Base-by-base conservation (phyloP, 2,797 vertebrate genomes). In the Scleropages formosus region DNA sequence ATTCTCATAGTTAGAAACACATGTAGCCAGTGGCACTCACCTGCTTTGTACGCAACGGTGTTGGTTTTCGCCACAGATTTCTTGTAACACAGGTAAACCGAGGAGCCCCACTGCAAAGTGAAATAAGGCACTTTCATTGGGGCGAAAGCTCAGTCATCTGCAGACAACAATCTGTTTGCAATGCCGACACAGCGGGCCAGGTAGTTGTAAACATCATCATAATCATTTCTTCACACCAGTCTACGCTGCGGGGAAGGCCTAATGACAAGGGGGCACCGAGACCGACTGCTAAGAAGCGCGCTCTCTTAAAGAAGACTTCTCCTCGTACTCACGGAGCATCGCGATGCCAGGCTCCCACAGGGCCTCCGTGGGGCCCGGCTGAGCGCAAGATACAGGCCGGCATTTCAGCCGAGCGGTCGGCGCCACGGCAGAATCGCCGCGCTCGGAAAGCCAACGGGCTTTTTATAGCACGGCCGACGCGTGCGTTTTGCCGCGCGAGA, bases 41-140 rank as follows among this genome's bases (percentile, higher is more conserved):
- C 93, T 80, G 93, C 93, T 93, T 94, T 94, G 74, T 94, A 94
- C 13, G 93, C 93, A 85, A 95, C 83, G 78, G 91, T 92, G 82
- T 94, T 94, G 80, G 90, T 92, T 88, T 94, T 94, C 80, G 92
- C 93, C 89, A 95, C 92, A 1, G 93, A 95, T 80, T 95, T 95
- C 84, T 95, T 95, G 44, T 94, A 94, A 84, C 93, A 95, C 65
- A 95, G 87, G 80, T 92, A 94, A 1, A 93, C 92, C 6, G 93
- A 90, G 53, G 93, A 93, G 58, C 93, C 93, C 93, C 92, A 94
- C 93, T 94, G 83, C 68, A 89, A 72, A 22, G 16, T 66, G 20
- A 79, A 22, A 39, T 6, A 39, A 39, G 39, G 39, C 39, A 39
- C 39, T 39, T 39, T 39, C 26, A 24, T 60, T 0, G 26, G 22